Evolutionary conservation across 2,888 invertebrate genomes (phyloP), one percentile per base, ranked within the genome.

Genomic region (Trichogramma evanescens): DNA sequence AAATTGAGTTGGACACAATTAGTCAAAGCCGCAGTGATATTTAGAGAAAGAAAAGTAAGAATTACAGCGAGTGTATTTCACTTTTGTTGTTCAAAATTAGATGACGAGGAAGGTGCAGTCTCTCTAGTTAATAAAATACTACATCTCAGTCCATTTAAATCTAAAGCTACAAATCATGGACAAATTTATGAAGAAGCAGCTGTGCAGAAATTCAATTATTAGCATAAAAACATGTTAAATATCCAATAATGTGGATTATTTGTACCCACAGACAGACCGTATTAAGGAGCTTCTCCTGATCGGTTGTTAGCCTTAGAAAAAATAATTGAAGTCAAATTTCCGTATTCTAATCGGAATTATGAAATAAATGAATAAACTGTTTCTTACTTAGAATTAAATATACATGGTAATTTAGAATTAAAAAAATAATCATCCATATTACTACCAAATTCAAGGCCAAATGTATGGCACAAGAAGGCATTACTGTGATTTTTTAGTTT

Each of bases 371-470:
- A 50, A 13, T 8, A 57, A 41, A 58, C 58, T 48, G 62, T 65
- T 8, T 56, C 63, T 51, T 65, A 63, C 44, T 26, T 65, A 44
- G 45, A 51, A 26, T 46, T 45, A 43, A 51, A 49, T 6, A 6
- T 39, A 40, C 44, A 51, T 51, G 52, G 50, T 1, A 56, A 56
- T 43, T 54, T 10, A 43, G 5, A 41, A 26, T 54, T 8, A 43
- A 42, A 42, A 43, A 42, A 42, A n/a, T 51, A n/a, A n/a, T 6
- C 54, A 54, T 54, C 54, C 42, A 6, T 54, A 54, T 43, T 54
- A 42, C 43, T 54, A 54, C 13, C 54, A 43, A 5, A 10, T 54
- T 13, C 43, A 9, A 54, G 54, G 54, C 13, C 54, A 54, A 42
- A 7, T 54, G 10, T 42, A 42, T 13, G 54, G 5, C 13, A 54